Conservation (phyloP, 2,888 invertebrate genomes). For the Ochropleura plecta region DNA sequence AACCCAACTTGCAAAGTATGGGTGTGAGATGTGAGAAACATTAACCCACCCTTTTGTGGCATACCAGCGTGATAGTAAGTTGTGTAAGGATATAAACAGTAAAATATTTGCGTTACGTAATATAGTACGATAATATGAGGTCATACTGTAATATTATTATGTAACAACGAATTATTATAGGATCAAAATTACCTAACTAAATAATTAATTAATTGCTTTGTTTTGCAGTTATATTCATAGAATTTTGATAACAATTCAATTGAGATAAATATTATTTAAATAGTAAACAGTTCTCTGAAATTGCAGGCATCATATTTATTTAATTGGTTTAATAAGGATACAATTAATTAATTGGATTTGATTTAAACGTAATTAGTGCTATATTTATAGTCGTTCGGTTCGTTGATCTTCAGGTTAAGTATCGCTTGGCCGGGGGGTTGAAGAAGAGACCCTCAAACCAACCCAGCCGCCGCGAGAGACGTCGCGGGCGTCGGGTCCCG, state of each 20-base stretch:
- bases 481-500: no score
- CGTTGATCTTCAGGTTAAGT: no score
- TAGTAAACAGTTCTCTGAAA: constrained; percentile 45
- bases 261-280: constrained; percentile 25
- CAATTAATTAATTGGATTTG: neutral
- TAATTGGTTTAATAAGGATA: constrained; percentile 27
- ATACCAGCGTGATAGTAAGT: neutral
- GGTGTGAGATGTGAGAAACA: neutral
- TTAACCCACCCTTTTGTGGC: neutral
- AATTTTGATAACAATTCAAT: constrained; percentile 30
- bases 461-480: no score
- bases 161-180: constrained; percentile 11
- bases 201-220: constrained; percentile 42
- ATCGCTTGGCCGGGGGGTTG: no score
- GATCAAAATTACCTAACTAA: constrained; percentile 10
- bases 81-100: constrained; percentile 4
- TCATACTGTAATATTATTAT: constrained; percentile 8
- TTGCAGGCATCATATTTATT: neutral
- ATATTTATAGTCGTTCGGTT: neutral
- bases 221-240: constrained; percentile 15
- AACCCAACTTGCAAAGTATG: neutral
- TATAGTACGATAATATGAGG: neutral
- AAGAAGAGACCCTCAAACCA: no score
- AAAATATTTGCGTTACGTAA: constrained; percentile 19
- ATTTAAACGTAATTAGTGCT: neutral